A percentile compares a stretch with the other conserved stretches of the same genome.
phyloP scores from a whole-genome alignment of 2,797 vertebrate species.

The Glossophaga mutica region DNA sequence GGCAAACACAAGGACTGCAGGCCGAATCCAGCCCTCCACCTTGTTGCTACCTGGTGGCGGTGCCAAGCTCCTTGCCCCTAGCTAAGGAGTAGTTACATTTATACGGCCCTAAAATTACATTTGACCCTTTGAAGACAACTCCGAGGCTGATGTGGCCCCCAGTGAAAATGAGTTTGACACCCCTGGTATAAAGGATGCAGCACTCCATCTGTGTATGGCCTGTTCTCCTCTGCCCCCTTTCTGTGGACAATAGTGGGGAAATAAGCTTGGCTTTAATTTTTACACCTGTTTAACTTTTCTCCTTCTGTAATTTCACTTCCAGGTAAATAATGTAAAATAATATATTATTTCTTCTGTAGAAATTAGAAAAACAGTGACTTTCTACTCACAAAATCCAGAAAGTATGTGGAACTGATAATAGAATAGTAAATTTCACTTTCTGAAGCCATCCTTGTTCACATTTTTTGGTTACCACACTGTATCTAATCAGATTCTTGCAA shows the following conservation, averaged over 20 bases:
- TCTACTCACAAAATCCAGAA: background rate
- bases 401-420: background rate
- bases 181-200: background rate
- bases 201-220: background rate
- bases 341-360: slow-evolving; percentile 60
- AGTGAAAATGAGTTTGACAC: no score
- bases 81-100: no score
- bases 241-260: background rate
- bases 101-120: no score
- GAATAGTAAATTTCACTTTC: slow-evolving; percentile 63
- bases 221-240: background rate
- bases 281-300: slow-evolving; percentile 49
- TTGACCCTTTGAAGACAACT: no score
- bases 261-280: slow-evolving; percentile 41
- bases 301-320: slow-evolving; percentile 58
- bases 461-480: slow-evolving; percentile 75
- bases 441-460: slow-evolving; percentile 68
- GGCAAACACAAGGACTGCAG: no score
- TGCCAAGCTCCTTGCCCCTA: no score
- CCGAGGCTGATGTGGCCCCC: no score
- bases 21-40: no score
- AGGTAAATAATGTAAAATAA: slow-evolving; percentile 34
- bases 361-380: slow-evolving; percentile 42
- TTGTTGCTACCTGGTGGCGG: no score
- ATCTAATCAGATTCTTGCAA: slow-evolving; percentile 77